These are phyloP conservation scores for Hirundichthys speculiger DNA, from an alignment of 2,113 vertebrate species.

Conservation along the genomic window DNA sequence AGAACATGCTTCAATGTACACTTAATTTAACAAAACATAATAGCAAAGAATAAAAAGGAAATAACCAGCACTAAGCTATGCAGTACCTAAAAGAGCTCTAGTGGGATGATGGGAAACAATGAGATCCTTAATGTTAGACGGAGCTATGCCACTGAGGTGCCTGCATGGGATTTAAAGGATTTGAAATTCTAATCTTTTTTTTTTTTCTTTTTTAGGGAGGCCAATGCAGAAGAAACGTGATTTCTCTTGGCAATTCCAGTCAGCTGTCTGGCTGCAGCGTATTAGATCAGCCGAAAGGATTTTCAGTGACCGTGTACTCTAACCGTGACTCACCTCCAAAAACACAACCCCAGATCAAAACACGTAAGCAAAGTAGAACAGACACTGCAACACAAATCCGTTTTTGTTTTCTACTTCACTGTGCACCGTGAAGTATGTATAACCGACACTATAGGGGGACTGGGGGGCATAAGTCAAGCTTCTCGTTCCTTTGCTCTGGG, in stretches of 20 bases:
- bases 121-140: neutral
- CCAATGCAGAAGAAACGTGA: neutral
- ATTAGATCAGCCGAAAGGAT: neutral
- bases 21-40: too few relatives aligned
- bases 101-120: neutral
- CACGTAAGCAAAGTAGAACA: too few relatives aligned
- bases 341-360: slow-evolving; percentile 1
- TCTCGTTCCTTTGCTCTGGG: slow-evolving; percentile 26
- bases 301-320: neutral
- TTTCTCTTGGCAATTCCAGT: neutral
- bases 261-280: neutral
- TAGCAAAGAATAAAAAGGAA: too few relatives aligned
- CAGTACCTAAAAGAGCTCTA: neutral
- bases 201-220: neutral
- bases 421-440: slow-evolving; percentile 35
- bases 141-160: neutral
- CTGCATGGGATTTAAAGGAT: neutral
- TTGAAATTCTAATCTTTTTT: neutral
- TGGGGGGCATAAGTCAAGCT: slow-evolving; percentile 19
- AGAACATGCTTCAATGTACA: too few relatives aligned
- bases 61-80: neutral
- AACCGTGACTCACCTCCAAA: slow-evolving; percentile 16
- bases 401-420: slow-evolving; percentile 33
- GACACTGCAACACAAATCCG: too few relatives aligned
- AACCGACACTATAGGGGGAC: slow-evolving; percentile 34